Base-by-base conservation (phyloP, 92 coral and sea anemone species). In the Galaxea fascicularis region DNA sequence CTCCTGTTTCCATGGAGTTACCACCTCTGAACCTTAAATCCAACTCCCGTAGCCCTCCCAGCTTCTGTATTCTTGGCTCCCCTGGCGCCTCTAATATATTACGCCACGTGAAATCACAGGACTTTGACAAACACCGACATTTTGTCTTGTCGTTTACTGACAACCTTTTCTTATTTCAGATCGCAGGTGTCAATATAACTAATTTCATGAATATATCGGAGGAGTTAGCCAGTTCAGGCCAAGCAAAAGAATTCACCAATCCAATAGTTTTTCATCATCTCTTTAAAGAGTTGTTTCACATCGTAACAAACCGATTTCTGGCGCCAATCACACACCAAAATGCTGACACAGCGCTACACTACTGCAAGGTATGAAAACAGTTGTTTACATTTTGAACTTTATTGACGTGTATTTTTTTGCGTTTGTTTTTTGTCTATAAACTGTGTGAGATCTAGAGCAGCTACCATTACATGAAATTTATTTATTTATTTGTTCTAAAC, bases 251-350 rank as follows among this genome's bases (percentile, higher is more conserved):
- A 3, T 78, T 64, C 73, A 46, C 46, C 60, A 78, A 78, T 28
- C 46, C 83, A 20, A 78, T 22, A 65, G 60, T 47, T 12, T 78
- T 78, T 30, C 63, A 46, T 12, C 47, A 78, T 65, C 0, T 64
- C 28, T 44, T 35, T 73, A 65, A 46, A 78, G 47, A 65, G 25
- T 8, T 78, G 28, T 78, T 78, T 20, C 7, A 45, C 45, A 49
- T 4, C 0, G 25, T 21, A 47, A 78, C 73, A 47, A 78, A 30
- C 16, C 76, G 29, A 27, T 63, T 64, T 8, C 30, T 78, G 13
- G 25, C 14, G 60, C 83, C 83, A 78, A 62, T 78, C 17, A 78
- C 83, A n/a, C 63, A 39, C 14, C 46, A 78, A 64, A 64, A 78
- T 78, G 83, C 74, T 64, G 74, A 78, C 28, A 5, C 35, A 46